A percentile compares a stretch with the other conserved stretches of the same genome.
phyloP scores from a whole-genome alignment of 2,797 vertebrate genomes.

The Xerus rutilus region DNA sequence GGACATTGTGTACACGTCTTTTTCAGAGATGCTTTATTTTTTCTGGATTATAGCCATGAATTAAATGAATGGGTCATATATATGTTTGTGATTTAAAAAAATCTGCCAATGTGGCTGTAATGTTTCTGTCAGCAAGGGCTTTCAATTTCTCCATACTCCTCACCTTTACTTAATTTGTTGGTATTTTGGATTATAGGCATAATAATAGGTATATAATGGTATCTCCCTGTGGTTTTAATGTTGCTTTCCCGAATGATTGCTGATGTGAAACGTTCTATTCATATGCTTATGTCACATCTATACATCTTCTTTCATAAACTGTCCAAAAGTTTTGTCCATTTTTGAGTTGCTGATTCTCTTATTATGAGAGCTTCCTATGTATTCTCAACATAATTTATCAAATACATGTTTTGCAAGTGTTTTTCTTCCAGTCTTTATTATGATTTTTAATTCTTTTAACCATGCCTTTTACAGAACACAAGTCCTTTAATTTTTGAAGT shows the following conservation, averaged over 20 bases:
- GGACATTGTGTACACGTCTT: neutral
- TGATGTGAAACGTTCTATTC: neutral
- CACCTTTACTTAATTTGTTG: neutral
- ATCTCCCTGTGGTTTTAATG: neutral
- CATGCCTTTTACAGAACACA: neutral
- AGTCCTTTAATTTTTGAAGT: constrained; percentile 12
- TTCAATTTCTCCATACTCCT: neutral
- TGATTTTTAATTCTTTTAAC: neutral
- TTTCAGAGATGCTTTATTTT: neutral
- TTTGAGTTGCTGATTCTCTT: neutral
- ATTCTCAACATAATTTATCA: neutral
- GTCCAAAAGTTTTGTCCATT: neutral
- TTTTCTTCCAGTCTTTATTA: neutral
- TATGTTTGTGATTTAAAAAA: neutral
- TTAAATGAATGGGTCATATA: neutral
- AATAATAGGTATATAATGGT: neutral
- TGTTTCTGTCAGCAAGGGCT: neutral
- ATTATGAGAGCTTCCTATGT: neutral
- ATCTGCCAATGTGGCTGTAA: neutral
- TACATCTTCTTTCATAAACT: neutral
- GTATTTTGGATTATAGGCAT: neutral
- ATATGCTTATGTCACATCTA: neutral
- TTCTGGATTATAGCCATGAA: neutral
- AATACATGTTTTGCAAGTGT: neutral
- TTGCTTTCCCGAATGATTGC: neutral